Evolutionary conservation across 2,888 invertebrate genomes (phyloP), one percentile per base, ranked within the genome.

Genomic region (Bibio marci): DNA sequence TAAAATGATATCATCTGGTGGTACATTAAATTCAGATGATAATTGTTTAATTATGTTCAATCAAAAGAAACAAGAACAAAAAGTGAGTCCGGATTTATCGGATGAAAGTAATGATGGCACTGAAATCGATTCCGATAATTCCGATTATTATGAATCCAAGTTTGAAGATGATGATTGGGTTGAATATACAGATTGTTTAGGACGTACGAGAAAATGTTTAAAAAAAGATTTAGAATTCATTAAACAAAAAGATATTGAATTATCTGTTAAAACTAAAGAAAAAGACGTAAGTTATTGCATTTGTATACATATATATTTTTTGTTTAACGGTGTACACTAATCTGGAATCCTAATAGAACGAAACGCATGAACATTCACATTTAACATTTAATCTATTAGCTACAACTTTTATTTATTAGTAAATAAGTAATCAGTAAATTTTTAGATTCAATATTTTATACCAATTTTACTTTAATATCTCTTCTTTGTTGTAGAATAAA

Each of bases 181-280:
- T 5, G 92, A 92, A 54, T 94, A 85, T 54, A 71, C 74, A 1
- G 94, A 94, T 59, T 80, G 81, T 44, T 67, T 92, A 41, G 92
- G 94, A 1, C 67, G 94, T 43, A 82, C 90, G 1, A 69, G 91
- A 37, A 79, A 78, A 50, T 92, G 91, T 58, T 66, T 81, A 45
- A 72, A 74, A 46, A 71, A 78, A 51, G 91, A 92, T 58, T 60
- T 92, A 15, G 68, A 69, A 5, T 63, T 66, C 30, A 68, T 83
- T 48, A 71, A 70, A 51, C 61, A 68, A 37, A 74, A 74, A 49
- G 82, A 85, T 53, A 56, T 62, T 31, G 58, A 64, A 30, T 51
- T 66, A 37, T 50, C 56, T 41, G 52, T n/a, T n/a, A n/a, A 50
- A 26, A 44, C 43, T 43, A 43, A 46, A 39, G 22, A 42, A 1